Conservation (phyloP, 2,797 vertebrate genomes). For the Bradypodion ventrale region DNA sequence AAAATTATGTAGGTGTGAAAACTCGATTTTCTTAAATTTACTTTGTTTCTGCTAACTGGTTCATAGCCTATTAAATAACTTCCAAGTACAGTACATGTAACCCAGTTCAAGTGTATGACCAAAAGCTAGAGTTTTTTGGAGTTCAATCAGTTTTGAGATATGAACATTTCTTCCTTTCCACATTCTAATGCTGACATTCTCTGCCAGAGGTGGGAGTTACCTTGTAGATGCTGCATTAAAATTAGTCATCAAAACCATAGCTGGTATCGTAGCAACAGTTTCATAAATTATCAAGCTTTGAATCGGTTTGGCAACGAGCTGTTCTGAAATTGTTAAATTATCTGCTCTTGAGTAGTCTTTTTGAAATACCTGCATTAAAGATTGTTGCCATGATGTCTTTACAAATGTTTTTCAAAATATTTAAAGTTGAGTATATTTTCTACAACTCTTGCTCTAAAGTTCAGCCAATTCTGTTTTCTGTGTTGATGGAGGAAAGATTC, state of each 20-base stretch:
- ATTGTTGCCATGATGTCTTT: background rate
- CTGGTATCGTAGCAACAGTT: conserved; percentile 37
- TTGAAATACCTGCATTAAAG: background rate
- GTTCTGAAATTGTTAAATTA: background rate
- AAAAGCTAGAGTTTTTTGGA: no score
- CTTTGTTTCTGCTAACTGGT: no score
- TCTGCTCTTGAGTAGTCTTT: background rate
- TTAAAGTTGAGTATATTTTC: background rate
- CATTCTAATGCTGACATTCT: no score
- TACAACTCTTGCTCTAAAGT: background rate
- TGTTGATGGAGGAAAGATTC: background rate
- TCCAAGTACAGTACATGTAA: no score
- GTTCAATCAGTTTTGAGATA: no score
- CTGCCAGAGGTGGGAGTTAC: conserved; percentile 26
- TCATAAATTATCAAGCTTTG: conserved; percentile 18
- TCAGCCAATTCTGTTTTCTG: background rate
- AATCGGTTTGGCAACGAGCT: conserved; percentile 5
- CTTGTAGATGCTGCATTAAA: conserved; percentile 32
- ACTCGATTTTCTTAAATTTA: no score
- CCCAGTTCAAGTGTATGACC: no score
- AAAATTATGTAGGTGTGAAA: no score
- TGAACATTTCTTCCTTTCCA: no score
- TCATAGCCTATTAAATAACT: no score
- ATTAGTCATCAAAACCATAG: conserved; percentile 38
- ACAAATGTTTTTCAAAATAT: background rate